A percentile compares a stretch with the other conserved stretches of the same genome.
phyloP scores from a whole-genome alignment of 2,113 vertebrate species.

The Colossoma macropomum region DNA sequence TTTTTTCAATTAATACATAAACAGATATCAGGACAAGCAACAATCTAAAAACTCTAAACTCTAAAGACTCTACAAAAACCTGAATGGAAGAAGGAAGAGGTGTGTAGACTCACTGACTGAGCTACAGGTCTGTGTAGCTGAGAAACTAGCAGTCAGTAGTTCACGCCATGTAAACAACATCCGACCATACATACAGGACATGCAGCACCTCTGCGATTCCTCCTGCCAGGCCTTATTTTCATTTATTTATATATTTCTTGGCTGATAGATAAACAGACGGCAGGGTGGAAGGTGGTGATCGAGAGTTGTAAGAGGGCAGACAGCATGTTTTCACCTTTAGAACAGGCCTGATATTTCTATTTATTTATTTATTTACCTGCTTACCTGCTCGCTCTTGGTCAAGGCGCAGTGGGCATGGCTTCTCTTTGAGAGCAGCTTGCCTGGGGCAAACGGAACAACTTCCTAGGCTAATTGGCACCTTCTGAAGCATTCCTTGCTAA shows the following conservation, averaged over 20 bases:
- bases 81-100: too few relatives aligned
- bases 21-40: too few relatives aligned
- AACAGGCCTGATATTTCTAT: background rate
- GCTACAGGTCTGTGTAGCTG: too few relatives aligned
- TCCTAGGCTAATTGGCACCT: background rate
- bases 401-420: background rate
- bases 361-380: background rate
- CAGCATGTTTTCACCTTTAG: background rate
- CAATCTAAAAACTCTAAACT: too few relatives aligned
- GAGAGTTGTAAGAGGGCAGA: background rate
- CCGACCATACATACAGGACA: too few relatives aligned
- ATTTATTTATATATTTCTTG: background rate
- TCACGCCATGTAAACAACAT: too few relatives aligned
- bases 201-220: too few relatives aligned
- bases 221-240: too few relatives aligned
- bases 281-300: background rate
- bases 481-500: background rate
- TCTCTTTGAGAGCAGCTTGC: background rate
- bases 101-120: too few relatives aligned
- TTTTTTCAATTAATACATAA: too few relatives aligned
- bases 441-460: background rate
- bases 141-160: too few relatives aligned
- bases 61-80: too few relatives aligned
- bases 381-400: background rate
- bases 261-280: background rate